Evolutionary conservation across 64 coral and sea anemone genomes (phyloP).

Genomic region (Acropora tenuis): DNA sequence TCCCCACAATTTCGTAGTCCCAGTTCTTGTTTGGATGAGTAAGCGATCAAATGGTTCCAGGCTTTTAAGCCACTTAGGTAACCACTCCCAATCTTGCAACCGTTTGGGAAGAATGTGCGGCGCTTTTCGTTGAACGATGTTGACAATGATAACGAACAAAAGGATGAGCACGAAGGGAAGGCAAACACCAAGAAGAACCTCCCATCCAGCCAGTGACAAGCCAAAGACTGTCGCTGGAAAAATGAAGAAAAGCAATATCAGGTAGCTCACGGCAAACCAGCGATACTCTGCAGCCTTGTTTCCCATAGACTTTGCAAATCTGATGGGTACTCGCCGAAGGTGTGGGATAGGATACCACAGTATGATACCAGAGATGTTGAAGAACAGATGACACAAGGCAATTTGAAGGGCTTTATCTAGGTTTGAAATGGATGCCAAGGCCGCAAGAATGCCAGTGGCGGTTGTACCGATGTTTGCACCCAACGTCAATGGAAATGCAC

Average conservation of each 20-base stretch:
- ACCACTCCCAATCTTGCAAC: conserved; percentile 88
- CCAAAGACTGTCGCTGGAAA: conserved; percentile 88
- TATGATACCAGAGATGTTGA: conserved; percentile 95
- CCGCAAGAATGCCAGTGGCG: conserved; percentile 91
- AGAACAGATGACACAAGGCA: conserved; percentile 95
- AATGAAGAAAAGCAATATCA: conserved; percentile 88
- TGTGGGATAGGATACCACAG: conserved; percentile 94
- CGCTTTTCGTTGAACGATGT: conserved; percentile 83
- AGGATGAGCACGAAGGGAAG: conserved; percentile 73
- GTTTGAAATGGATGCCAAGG: conserved; percentile 66
- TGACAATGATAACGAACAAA: conserved; percentile 76
- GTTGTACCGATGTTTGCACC: conserved; percentile 99
- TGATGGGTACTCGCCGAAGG: conserved; percentile 87
- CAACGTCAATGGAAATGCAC: conserved; percentile 91
- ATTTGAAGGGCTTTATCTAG: conserved; percentile 84
- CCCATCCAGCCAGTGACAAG: conserved; percentile 96
- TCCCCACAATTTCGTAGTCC: too few species aligned
- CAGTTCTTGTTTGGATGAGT: background rate
- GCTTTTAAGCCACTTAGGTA: conserved; percentile 91
- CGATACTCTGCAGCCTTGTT: conserved; percentile 89
- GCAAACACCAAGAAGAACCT: conserved; percentile 85
- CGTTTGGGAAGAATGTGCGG: conserved; percentile 70
- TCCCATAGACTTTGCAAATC: conserved; percentile 87
- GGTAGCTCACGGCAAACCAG: conserved; percentile 94
- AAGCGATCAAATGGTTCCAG: background rate